A percentile compares a stretch with the other conserved stretches of the same genome.
These are phyloP conservation scores for Chloroclysta siterata DNA, from an alignment of 2,888 invertebrate species.

Conservation along the genomic window DNA sequence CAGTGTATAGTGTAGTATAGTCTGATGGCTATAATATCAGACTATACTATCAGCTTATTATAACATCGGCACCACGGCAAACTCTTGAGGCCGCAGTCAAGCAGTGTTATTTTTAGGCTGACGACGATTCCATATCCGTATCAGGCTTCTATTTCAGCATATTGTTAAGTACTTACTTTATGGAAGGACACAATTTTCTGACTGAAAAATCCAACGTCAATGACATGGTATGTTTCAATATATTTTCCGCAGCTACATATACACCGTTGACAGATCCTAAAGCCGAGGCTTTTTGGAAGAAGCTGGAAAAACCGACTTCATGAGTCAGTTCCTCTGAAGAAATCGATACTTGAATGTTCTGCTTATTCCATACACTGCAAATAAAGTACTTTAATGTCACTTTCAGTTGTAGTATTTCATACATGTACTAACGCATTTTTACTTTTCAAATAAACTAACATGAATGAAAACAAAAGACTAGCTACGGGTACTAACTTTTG, in stretches of 20 bases:
- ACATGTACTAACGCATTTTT: neutral
- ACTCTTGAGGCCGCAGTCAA: no score
- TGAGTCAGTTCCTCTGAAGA: constrained; percentile 29
- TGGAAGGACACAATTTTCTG: constrained; percentile 23
- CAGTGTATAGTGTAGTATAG: no score
- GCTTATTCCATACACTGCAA: constrained; percentile 43
- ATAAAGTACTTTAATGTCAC: neutral
- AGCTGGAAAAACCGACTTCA: constrained; percentile 11
- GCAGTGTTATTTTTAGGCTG: no score
- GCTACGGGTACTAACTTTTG: constrained; percentile 33
- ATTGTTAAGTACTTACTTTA: constrained; percentile 25
- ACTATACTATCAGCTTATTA: neutral
- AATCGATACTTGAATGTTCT: constrained; percentile 35
- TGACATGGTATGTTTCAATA: constrained; percentile 6
- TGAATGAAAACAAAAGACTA: no score
- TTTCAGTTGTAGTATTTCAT: neutral
- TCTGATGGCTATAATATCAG: neutral
- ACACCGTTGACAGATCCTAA: constrained; percentile 28
- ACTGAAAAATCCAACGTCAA: constrained; percentile 18
- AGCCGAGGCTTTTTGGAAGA: constrained; percentile 17
- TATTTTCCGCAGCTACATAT: constrained; percentile 23
- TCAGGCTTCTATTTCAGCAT: neutral
- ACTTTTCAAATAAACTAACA: neutral
- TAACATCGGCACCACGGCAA: neutral
- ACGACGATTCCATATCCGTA: no score